phyloP scores from a whole-genome alignment of 2,888 invertebrate species.

The Argyra leucocephala region DNA sequence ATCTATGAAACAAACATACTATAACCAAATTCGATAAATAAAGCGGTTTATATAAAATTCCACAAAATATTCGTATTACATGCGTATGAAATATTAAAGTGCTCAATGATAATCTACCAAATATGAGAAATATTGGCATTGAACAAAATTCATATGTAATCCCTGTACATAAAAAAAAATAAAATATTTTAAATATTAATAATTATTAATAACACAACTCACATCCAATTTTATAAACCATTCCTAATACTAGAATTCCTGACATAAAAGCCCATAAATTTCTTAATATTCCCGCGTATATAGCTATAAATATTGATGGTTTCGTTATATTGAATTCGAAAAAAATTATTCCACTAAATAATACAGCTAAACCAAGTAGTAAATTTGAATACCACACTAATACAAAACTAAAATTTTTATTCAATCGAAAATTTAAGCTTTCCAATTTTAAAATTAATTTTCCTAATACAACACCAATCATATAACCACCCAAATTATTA shows the following conservation, averaged over 20 bases:
- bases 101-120: not conserved
- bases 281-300: not conserved
- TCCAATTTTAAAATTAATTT: conserved; percentile 29
- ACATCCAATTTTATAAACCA: not conserved
- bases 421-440: conserved; percentile 15
- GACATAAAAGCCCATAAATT: not conserved
- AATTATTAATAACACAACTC: not conserved
- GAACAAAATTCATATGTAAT: not conserved
- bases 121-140: not conserved
- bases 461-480: conserved; percentile 33
- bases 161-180: not conserved
- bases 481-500: conserved; percentile 37
- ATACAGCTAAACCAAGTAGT: not conserved
- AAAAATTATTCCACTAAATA: not conserved
- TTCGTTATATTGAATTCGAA: not conserved
- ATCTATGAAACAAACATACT: not conserved
- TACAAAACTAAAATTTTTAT: not conserved
- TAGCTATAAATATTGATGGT: not conserved
- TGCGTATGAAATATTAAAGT: not conserved
- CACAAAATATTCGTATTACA: not conserved
- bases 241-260: not conserved
- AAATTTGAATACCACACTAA: not conserved
- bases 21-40: not conserved
- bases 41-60: not conserved
- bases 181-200: not conserved